A percentile compares a stretch with the other conserved stretches of the same genome.
phyloP scores from a whole-genome alignment of 30 jellyfish, hydroid and myxozoan species.

The Calvadosia cruxmelitensis region DNA sequence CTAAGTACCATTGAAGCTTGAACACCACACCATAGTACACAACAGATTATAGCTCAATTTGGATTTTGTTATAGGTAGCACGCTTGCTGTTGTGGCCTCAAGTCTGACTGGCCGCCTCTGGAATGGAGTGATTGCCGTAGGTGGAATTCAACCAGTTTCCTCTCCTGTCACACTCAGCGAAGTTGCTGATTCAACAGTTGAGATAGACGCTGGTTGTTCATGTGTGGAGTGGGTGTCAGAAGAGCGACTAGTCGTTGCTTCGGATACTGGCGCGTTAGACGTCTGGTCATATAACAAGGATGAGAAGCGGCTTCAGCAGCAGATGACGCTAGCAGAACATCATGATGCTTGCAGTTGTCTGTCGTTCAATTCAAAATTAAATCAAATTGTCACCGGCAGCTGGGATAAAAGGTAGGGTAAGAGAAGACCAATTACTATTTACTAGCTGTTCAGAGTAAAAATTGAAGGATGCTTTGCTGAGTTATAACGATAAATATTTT shows the following conservation, averaged over 20 bases:
- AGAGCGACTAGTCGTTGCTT: conserved; percentile 18
- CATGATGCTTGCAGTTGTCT: conserved; percentile 68
- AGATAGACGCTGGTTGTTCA: conserved; percentile 65
- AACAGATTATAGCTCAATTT: too few relatives aligned
- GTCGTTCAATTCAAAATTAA: conserved; percentile 23
- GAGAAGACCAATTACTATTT: too few relatives aligned
- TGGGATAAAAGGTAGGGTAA: conserved; percentile 86
- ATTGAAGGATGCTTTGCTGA: too few relatives aligned
- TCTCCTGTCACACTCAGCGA: conserved; percentile 61
- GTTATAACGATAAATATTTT: too few relatives aligned
- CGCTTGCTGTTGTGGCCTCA: conserved; percentile 69
- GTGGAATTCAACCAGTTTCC: conserved; percentile 49
- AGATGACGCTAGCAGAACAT: conserved; percentile 46
- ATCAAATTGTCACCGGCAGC: conserved; percentile 72
- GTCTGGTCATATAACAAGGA: conserved; percentile 30
- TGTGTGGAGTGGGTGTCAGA: conserved; percentile 56
- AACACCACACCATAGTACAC: too few relatives aligned
- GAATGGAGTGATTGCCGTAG: conserved; percentile 77
- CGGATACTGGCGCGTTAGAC: conserved; percentile 73
- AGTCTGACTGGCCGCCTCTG: conserved; percentile 67
- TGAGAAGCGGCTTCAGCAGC: conserved; percentile 25
- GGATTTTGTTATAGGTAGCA: conserved; percentile 29
- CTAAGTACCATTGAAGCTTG: too few relatives aligned
- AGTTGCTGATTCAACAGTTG: conserved; percentile 16
- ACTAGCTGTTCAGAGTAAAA: too few relatives aligned